Conservation (phyloP, 2,888 invertebrate genomes). For the Drosophila lacicola region DNA sequence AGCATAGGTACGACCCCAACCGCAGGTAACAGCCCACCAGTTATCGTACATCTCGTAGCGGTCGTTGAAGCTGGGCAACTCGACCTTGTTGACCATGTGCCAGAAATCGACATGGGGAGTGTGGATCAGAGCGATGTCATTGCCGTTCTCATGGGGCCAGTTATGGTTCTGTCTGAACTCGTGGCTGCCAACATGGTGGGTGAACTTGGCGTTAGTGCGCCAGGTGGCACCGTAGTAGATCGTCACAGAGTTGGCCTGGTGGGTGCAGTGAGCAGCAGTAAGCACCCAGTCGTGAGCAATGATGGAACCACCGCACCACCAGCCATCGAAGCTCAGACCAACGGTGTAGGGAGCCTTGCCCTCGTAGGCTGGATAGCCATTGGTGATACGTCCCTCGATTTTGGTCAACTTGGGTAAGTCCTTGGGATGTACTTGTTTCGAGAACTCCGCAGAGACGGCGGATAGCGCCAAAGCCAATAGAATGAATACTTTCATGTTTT, state of each 20-base stretch:
- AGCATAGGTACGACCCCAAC: constrained; percentile 74
- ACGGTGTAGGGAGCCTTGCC: constrained; percentile 77
- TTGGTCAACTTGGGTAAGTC: constrained; percentile 10
- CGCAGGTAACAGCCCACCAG: constrained; percentile 58
- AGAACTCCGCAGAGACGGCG: too few relatives aligned
- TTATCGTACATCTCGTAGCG: constrained; percentile 48
- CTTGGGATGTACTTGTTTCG: constrained; percentile 3
- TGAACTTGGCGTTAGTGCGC: constrained; percentile 59
- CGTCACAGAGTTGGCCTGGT: constrained; percentile 35
- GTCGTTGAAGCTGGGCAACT: constrained; percentile 52
- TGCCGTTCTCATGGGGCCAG: neutral
- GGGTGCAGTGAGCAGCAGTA: constrained; percentile 79
- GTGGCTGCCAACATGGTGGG: constrained; percentile 52
- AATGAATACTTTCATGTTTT: too few relatives aligned
- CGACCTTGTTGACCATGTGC: constrained; percentile 43
- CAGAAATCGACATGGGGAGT: constrained; percentile 59
- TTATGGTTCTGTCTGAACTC: constrained; percentile 55
- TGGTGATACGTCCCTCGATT: constrained; percentile 61
- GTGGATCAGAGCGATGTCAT: constrained; percentile 65
- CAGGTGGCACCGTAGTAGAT: constrained; percentile 66
- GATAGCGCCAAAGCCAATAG: too few relatives aligned
- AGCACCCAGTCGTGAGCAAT: constrained; percentile 74
- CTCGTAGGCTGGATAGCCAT: constrained; percentile 60
- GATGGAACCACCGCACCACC: constrained; percentile 73
- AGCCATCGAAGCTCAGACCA: constrained; percentile 68